These are phyloP conservation scores for Lepidotrigona ventralis DNA, from an alignment of 1,140 invertebrate species.

Conservation along the genomic window DNA sequence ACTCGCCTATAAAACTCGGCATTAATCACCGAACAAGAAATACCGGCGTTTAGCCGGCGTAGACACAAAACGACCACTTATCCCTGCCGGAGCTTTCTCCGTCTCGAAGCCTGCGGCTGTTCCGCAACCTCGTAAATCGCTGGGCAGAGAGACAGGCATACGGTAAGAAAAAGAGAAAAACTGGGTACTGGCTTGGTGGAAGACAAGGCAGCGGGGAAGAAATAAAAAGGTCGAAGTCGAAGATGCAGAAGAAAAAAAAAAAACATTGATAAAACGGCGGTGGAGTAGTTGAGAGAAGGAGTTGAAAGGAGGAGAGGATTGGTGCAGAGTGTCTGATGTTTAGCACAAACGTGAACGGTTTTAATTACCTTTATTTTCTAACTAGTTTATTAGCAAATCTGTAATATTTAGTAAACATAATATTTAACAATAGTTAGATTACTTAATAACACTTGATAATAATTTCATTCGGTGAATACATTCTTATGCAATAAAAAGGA, in stretches of 20 bases:
- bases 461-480: too few relatives aligned
- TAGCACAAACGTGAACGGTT: neutral
- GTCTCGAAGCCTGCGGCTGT: slow-evolving; percentile 51
- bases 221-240: neutral
- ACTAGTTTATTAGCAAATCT: neutral
- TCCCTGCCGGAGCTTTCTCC: slow-evolving; percentile 40
- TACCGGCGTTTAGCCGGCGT: slow-evolving; percentile 40
- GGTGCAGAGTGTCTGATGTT: neutral
- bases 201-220: slow-evolving; percentile 14
- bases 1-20: slow-evolving; percentile 50
- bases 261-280: slow-evolving; percentile 37
- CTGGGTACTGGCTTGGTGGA: neutral
- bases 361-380: neutral
- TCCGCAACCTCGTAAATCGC: slow-evolving; percentile 58
- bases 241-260: neutral
- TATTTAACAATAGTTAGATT: too few relatives aligned
- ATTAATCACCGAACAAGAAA: slow-evolving; percentile 60
- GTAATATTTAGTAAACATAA: too few relatives aligned
- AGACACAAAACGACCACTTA: slow-evolving; percentile 51
- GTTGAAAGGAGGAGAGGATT: neutral
- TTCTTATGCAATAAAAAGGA: too few relatives aligned
- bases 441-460: too few relatives aligned
- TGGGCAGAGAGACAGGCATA: slow-evolving; percentile 30
- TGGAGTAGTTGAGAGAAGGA: neutral
- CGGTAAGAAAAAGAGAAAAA: neutral